Conservation (phyloP, 2,888 invertebrate genomes). For the Drosophila meridiana region DNA sequence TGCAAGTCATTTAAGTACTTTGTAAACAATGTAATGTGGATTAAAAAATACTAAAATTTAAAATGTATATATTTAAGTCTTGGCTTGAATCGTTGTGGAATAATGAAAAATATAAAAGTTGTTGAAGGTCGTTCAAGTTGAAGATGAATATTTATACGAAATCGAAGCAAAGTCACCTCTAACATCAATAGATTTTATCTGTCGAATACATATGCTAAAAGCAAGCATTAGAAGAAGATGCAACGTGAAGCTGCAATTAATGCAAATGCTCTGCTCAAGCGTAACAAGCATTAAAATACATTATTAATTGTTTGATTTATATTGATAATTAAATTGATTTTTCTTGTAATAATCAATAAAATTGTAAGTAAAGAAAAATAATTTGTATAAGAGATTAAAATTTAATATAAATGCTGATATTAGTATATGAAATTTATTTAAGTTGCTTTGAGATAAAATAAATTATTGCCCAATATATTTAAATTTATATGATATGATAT, state of each 20-base stretch:
- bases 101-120: not conserved
- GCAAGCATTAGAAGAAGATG: constrained; percentile 11
- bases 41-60: not conserved
- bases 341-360: constrained; percentile 41
- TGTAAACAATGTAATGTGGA: constrained; percentile 1
- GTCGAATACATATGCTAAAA: not conserved
- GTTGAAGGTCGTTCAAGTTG: constrained; percentile 5
- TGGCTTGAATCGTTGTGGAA: not conserved
- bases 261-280: constrained; percentile 37
- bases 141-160: constrained; percentile 9
- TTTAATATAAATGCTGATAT: not conserved
- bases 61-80: not conserved
- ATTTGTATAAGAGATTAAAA: not conserved
- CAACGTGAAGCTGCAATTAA: constrained; percentile 43
- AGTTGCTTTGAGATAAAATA: not conserved
- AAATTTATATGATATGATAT: not conserved
- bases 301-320: constrained; percentile 62
- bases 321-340: constrained; percentile 24
- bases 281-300: constrained; percentile 41
- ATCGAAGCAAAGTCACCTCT: not conserved
- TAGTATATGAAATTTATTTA: too few relatives aligned
- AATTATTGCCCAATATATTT: not conserved
- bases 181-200: not conserved
- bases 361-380: not conserved
- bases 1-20: not conserved